Evolutionary conservation across 1,140 invertebrate genomes (phyloP), one percentile per base, ranked within the genome.

Genomic region (Drosophila busckii): DNA sequence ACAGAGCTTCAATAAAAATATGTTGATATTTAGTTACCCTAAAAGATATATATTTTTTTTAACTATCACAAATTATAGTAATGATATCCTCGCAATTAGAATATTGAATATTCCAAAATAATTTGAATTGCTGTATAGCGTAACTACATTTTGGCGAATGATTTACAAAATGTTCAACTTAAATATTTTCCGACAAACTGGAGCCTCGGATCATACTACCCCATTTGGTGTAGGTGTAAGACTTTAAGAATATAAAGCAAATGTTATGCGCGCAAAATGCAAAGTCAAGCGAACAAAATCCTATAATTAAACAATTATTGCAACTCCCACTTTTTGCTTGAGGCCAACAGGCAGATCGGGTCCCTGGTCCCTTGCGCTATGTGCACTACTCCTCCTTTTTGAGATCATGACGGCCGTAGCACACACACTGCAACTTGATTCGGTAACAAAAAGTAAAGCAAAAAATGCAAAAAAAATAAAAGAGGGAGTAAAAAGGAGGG

Each of bases 221-320:
- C 45, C 12, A 12, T 8, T 38, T 15, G 41, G 17, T 52, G 40
- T 44, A 63, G 68, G 73, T 71, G 56, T 54, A 54, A 40, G 32
- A 26, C 56, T 60, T n/a, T 59, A 62, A 56, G 61, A 82, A 73
- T 67, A 75, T 66, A 65, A 63, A 64, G 75, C 76, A 82, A 82
- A 82, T 70, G 69, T 83, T 73, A 70, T 78, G 68, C 69, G 71
- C 71, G 55, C 71, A 85, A 85, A 85, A 85, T 84, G 78, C 80
- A 85, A 78, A 83, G 78, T 71, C 78, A 75, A 84, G 68, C 61
- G 68, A 69, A 70, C 83, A 86, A 86, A 86, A 73, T 86, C 84
- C 84, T 86, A 86, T 86, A 86, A 86, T 86, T 86, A 86, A 86
- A 86, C 84, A 86, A 86, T 86, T 86, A 86, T 86, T 84, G 84